Evolutionary conservation across 1,140 invertebrate species (phyloP).

Genomic region (Drosophila cardini): DNA sequence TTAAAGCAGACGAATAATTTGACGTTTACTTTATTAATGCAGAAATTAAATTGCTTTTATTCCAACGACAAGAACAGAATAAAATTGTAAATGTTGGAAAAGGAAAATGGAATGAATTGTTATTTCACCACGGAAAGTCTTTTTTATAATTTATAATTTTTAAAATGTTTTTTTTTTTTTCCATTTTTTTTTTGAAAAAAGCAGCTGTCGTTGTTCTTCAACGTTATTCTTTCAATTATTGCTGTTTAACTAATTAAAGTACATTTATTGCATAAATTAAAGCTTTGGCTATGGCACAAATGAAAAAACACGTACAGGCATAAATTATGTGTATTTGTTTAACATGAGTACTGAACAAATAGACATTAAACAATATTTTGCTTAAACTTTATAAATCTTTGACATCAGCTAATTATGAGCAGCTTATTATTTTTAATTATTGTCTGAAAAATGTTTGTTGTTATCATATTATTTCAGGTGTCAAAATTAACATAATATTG

Average conservation of each 20-base stretch:
- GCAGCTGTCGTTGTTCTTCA: conserved; percentile 46
- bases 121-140: neutral
- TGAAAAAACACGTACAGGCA: conserved; percentile 9
- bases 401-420: neutral
- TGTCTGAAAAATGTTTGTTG: neutral
- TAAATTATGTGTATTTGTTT: conserved; percentile 20
- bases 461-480: conserved; percentile 1
- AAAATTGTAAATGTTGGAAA: neutral
- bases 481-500: neutral
- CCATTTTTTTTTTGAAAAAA: conserved; percentile 49
- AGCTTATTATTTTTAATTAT: conserved; percentile 1
- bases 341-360: conserved; percentile 34
- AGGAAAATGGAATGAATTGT: neutral
- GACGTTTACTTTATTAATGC: neutral
- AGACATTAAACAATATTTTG: conserved; percentile 12
- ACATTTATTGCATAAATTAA: conserved; percentile 69
- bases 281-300: conserved; percentile 29
- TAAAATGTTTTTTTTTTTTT: neutral
- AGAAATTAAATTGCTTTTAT: neutral
- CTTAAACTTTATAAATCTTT: neutral
- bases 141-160: too few relatives aligned
- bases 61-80: neutral
- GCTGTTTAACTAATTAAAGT: conserved; percentile 64
- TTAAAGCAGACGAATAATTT: neutral
- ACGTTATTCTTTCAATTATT: conserved; percentile 26